Evolutionary conservation across 2,797 vertebrate species (phyloP), one percentile per base, ranked within the genome.

Genomic region (Gila robusta): DNA sequence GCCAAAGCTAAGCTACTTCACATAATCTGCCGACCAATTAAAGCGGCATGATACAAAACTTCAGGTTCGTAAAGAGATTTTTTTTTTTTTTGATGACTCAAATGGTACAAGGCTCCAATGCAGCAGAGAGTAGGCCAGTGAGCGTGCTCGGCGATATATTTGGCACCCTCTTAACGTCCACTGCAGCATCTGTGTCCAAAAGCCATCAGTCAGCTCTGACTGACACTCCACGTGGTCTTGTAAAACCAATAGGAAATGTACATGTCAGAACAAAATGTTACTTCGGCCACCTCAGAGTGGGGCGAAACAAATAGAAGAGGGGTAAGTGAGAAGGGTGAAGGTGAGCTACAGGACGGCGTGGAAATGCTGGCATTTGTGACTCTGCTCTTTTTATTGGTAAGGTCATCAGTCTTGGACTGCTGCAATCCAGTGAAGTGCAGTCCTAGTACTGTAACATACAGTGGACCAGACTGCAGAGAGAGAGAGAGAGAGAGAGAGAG

Each of bases 331-430:
- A 88, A 82, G 79, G 52, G 47, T 74, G 84, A 86, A 86, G 78
- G 84, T 86, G 84, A 86, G 77, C 28, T 67, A 77, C 84, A 79
- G 84, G 79, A 77, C 59, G 1, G 28, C 2, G 47, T 87, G 66
- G 41, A 88, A 89, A 81, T 54, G 87, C 86, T 87, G 80, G 82
- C 74, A 81, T 88, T 86, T 69, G 93, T 93, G 93, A 95, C 94
- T 93, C 94, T 93, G 92, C 90, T 93, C 64, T 85, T 91, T 93
- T 92, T 93, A 93, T 91, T 94, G 92, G 94, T 93, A 94, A 94
- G 94, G 94, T 95, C 94, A 93, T 93, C 88, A 90, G 91, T 90
- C 88, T 88, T 90, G 92, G 91, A 89, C 91, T 85, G 89, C 86
- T 89, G 89, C 90, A 90, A 82, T 91, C 90, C 89, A 89, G 89